Evolutionary conservation across 1,140 invertebrate species (phyloP).

Genomic region (Drosophila pachea): DNA sequence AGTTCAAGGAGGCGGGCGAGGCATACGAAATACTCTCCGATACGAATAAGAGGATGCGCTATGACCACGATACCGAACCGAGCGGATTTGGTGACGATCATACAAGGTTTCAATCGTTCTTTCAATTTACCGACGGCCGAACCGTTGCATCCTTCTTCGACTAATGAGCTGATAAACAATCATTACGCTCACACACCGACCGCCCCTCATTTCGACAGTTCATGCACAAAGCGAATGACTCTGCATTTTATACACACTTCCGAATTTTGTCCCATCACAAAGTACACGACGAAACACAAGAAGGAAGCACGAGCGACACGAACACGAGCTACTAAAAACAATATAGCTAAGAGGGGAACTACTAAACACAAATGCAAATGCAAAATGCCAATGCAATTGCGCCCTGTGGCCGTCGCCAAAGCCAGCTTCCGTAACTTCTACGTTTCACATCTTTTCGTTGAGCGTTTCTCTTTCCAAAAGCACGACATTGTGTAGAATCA

Average conservation of each 20-base stretch:
- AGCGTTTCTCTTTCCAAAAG: too few species aligned
- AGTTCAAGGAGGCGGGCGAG: slow-evolving; percentile 98
- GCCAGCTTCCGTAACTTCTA: too few species aligned
- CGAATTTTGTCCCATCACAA: slow-evolving; percentile 3
- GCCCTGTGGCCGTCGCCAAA: too few species aligned
- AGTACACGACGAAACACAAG: neutral
- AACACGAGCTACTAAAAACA: too few species aligned
- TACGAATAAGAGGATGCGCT: slow-evolving; percentile 92
- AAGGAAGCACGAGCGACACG: too few species aligned
- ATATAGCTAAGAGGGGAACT: too few species aligned
- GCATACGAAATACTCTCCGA: slow-evolving; percentile 97
- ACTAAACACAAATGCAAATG: too few species aligned
- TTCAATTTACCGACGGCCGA: slow-evolving; percentile 63
- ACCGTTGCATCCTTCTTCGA: slow-evolving; percentile 72
- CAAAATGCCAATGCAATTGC: too few species aligned
- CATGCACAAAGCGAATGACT: slow-evolving; percentile 21
- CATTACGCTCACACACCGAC: too few species aligned
- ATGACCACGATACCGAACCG: slow-evolving; percentile 92
- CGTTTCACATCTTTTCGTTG: too few species aligned
- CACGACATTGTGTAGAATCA: too few species aligned
- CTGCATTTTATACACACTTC: slow-evolving; percentile 30
- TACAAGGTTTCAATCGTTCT: slow-evolving; percentile 78
- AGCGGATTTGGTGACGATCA: slow-evolving; percentile 76
- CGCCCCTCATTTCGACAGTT: neutral
- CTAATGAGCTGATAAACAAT: slow-evolving; percentile 65